A percentile compares a stretch with the other conserved stretches of the same genome.
These are phyloP conservation scores for Chymomyza procnemis DNA, from an alignment of 2,888 invertebrate species.

Conservation along the genomic window DNA sequence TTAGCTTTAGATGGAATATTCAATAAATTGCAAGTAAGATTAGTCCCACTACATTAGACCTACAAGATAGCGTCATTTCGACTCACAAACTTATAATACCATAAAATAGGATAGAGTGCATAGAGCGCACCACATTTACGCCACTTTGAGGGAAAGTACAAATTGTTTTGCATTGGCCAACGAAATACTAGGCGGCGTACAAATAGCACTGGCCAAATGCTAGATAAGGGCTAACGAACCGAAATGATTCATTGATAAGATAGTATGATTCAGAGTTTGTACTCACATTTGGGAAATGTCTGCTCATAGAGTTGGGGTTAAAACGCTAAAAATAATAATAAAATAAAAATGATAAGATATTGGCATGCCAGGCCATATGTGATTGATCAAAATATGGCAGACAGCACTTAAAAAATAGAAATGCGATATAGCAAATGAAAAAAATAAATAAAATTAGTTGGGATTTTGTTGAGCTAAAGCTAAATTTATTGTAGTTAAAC, in stretches of 20 bases:
- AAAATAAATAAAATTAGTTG: neutral
- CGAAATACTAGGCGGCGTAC: neutral
- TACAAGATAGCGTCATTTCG: too few species aligned
- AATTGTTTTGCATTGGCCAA: neutral
- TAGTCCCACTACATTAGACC: too few species aligned
- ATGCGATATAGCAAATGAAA: neutral
- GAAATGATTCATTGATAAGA: conserved; percentile 37
- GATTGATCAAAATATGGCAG: conserved; percentile 30
- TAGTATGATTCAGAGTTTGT: neutral
- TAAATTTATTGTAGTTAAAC: conserved; percentile 53
- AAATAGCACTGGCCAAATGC: neutral
- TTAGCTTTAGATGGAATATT: too few species aligned
- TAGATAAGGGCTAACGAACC: neutral
- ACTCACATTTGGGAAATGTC: neutral
- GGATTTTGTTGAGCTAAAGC: neutral
- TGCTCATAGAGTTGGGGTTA: neutral
- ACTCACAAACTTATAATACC: too few species aligned
- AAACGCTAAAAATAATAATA: conserved; percentile 19
- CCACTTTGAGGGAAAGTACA: neutral
- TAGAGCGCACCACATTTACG: neutral
- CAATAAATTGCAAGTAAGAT: too few species aligned
- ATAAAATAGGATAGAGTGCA: too few species aligned
- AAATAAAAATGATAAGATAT: conserved; percentile 35
- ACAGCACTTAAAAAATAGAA: neutral
- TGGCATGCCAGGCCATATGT: neutral